phyloP scores from a whole-genome alignment of 2,113 vertebrate genomes.

The Phrynosoma platyrhinos region DNA sequence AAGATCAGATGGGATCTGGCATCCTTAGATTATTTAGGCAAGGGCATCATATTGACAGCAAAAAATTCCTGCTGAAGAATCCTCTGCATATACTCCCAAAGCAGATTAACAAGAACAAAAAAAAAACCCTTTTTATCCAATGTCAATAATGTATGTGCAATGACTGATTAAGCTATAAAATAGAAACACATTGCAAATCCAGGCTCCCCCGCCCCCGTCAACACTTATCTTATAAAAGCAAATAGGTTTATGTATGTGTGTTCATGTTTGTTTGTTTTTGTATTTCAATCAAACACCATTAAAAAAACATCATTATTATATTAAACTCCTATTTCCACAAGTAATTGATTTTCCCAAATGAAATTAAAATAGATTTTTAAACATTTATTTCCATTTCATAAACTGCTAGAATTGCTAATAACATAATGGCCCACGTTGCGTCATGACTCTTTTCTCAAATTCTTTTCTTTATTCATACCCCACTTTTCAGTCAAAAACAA shows the following conservation, averaged over 20 bases:
- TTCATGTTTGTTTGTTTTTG: not conserved
- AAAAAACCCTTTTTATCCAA: not conserved
- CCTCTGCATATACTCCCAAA: not conserved
- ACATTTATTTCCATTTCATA: not conserved
- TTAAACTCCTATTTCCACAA: not conserved
- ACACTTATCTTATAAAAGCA: not conserved
- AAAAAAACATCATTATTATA: not conserved
- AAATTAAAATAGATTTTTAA: not conserved
- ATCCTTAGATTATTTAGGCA: too few relatives aligned
- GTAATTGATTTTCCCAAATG: not conserved
- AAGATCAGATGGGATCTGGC: too few relatives aligned
- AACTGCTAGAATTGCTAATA: not conserved
- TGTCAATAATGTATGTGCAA: not conserved
- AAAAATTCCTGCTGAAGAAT: fast-evolving
- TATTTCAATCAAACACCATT: not conserved
- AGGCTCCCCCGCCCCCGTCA: not conserved
- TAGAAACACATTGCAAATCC: not conserved
- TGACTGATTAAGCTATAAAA: not conserved
- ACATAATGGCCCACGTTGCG: not conserved
- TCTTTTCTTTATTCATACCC: too few relatives aligned
- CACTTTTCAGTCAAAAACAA: too few relatives aligned
- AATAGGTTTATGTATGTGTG: not conserved
- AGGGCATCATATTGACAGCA: not conserved
- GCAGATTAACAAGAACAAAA: not conserved
- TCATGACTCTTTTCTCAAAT: not conserved